Conservation (phyloP, 2,113 vertebrate species). For the Leptodactylus fuscus region DNA sequence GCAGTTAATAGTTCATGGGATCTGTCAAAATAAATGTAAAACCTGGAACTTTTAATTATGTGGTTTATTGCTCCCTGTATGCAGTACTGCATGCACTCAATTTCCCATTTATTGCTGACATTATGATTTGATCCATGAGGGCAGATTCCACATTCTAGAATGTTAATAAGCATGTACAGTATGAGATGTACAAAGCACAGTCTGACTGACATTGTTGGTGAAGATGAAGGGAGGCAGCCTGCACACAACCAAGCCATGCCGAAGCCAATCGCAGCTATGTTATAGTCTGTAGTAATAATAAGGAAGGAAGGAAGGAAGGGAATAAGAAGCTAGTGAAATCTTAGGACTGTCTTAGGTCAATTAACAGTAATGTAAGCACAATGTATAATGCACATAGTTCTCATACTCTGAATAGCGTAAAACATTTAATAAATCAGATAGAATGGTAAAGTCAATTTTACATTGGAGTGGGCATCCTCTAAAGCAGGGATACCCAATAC, state of each 20-base stretch:
- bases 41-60: conserved; percentile 57
- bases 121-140: conserved; percentile 51
- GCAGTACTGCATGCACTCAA: conserved; percentile 39
- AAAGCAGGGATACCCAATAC: too few species aligned
- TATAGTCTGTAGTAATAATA: neutral
- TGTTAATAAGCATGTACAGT: conserved; percentile 52
- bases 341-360: neutral
- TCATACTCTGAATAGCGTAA: too few species aligned
- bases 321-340: neutral
- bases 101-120: conserved; percentile 58
- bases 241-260: conserved; percentile 7
- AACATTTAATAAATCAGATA: too few species aligned
- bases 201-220: conserved; percentile 43
- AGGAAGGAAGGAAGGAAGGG: neutral
- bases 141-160: conserved; percentile 41
- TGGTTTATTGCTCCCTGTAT: conserved; percentile 54
- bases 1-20: conserved; percentile 40
- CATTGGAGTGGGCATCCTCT: too few species aligned
- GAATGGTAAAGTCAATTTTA: too few species aligned
- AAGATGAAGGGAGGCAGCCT: conserved; percentile 19
- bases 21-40: conserved; percentile 54
- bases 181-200: conserved; percentile 36
- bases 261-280: conserved; percentile 9
- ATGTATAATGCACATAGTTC: neutral
- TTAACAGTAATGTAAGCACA: too few species aligned